Percentiles rank a stretch among this genome's conserved stretches.
Evolutionary conservation across 1,140 invertebrate species (phyloP).

Genomic region (Tenebrio molitor): DNA sequence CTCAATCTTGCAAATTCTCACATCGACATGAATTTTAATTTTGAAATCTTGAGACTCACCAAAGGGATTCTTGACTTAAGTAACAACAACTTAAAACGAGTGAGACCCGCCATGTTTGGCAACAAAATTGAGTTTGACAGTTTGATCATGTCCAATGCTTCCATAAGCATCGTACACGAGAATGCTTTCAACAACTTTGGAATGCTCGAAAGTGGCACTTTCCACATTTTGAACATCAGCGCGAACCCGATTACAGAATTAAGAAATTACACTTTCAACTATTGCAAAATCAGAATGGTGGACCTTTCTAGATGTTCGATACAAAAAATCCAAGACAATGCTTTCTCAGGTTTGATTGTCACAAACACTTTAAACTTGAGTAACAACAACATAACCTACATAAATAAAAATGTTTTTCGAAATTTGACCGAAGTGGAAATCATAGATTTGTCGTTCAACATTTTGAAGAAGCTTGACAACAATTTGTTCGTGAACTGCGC

Average conservation of each 20-base stretch:
- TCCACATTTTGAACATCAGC: not conserved
- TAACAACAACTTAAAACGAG: not conserved
- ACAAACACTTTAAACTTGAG: conserved; percentile 8
- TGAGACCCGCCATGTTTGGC: not conserved
- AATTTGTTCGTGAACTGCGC: not conserved
- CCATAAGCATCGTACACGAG: not conserved
- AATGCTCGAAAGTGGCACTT: too few relatives aligned
- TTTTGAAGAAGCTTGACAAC: conserved; percentile 9
- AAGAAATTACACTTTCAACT: conserved; percentile 12
- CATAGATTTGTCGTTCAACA: conserved; percentile 12
- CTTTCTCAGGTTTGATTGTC: not conserved
- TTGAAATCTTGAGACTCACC: too few relatives aligned
- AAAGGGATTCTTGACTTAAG: not conserved
- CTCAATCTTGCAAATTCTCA: not conserved
- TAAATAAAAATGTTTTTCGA: not conserved
- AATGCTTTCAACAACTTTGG: not conserved
- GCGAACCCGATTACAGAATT: not conserved
- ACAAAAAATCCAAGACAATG: not conserved
- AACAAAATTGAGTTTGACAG: not conserved
- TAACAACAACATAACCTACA: not conserved
- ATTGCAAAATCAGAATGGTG: not conserved
- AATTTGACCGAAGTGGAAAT: not conserved
- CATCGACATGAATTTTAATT: not conserved
- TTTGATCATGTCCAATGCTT: not conserved
- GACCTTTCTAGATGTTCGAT: conserved; percentile 7